Base-by-base conservation (phyloP, 2,113 vertebrate genomes). In the Isurus oxyrinchus region DNA sequence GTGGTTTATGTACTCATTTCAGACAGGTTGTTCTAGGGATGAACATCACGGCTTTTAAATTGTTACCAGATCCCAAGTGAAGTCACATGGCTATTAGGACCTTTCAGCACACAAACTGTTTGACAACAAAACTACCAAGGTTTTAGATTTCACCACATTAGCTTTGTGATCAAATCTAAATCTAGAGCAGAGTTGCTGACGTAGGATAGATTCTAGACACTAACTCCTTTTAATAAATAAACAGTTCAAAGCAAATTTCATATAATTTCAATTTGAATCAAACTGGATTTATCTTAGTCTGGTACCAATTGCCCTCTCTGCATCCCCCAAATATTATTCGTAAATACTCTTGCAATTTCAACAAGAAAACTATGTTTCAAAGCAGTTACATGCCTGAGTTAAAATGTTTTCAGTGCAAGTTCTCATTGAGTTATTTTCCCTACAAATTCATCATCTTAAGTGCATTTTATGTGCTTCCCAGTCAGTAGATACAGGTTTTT, bases 401-500 rank as follows among this genome's bases (percentile, higher is more conserved):
- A 2, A 67, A 55, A 95, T 69, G 67, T 3, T 95, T 95, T 72
- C 66, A 76, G 81, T 84, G 81, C 63, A 27, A 49, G 44, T 44
- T 67, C 67, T 72, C 49, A 69, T 53, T 53, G 23, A 1, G 27
- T 53, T 72, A 95, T 49, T 66, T 76, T 95, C 63, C 49, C 66
- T 55, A 72, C 25, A 95, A 53, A 35, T 95, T 53, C 19, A 49
- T 95, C 66, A 3, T 57, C 49, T 27, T 49, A 69, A 69, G 67
- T 72, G 94, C 63, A 95, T 95, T 76, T 95, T 95, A 72, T 72
- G 49, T 72, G 49, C 94, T 95, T 69, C 94, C 31, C 11, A 55
- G 44, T 27, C 94, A 72, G 23, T 19, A 72, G 67, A 76, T 53
- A 35, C 25, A 35, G 67, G 49, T 72, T 95, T 16, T 76, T 67